These are phyloP conservation scores for Anguilla obscura DNA, from an alignment of 2,797 vertebrate species.

Conservation along the genomic window DNA sequence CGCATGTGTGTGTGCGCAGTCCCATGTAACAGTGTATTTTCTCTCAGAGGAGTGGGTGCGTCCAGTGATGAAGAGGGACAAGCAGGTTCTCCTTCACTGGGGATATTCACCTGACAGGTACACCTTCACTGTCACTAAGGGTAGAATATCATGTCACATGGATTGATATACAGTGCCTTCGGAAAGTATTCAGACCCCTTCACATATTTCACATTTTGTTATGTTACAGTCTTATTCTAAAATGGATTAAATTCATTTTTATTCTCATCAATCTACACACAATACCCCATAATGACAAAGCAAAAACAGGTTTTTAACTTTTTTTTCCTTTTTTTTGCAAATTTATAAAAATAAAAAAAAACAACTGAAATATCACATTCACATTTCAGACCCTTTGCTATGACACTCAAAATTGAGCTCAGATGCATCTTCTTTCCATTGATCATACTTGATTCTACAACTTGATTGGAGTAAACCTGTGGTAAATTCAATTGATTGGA, in stretches of 20 bases:
- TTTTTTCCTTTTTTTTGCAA: background rate
- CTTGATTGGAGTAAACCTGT: background rate
- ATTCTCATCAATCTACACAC: too few relatives aligned
- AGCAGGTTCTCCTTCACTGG: constrained; percentile 97
- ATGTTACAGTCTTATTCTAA: too few relatives aligned
- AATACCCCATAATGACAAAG: background rate
- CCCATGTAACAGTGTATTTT: constrained; percentile 20
- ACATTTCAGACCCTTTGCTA: constrained; percentile 12
- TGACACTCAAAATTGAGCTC: background rate
- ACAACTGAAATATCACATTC: too few relatives aligned
- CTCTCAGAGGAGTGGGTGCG: constrained; percentile 94
- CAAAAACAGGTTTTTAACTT: background rate
- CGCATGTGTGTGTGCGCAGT: constrained; percentile 11
- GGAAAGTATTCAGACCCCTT: background rate
- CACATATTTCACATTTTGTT: background rate
- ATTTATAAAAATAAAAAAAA: background rate
- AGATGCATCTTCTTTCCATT: background rate
- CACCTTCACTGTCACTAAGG: constrained; percentile 35
- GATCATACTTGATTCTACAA: background rate
- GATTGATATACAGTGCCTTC: background rate
- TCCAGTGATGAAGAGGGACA: constrained; percentile 95
- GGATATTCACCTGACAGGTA: constrained; percentile 97
- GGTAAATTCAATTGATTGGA: background rate
- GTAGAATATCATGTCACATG: background rate
- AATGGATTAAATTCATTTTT: too few relatives aligned